phyloP scores from a whole-genome alignment of 2,888 invertebrate genomes.

The Oscheius myriophilus region DNA sequence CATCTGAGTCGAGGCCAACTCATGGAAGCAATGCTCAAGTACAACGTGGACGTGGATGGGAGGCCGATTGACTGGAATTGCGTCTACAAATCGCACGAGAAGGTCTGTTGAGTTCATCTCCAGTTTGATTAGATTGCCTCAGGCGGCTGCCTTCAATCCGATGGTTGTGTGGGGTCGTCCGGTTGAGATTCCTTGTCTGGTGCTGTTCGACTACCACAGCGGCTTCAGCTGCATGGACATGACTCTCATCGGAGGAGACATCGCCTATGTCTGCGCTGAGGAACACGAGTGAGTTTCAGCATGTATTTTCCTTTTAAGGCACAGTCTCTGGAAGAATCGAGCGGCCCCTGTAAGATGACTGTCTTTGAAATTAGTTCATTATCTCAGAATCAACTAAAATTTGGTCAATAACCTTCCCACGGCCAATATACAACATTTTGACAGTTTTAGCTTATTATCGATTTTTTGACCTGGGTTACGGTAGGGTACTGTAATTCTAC shows the following conservation, averaged over 20 bases:
- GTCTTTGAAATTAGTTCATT: too few relatives aligned
- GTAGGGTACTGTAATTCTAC: too few relatives aligned
- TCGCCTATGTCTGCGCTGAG: constrained; percentile 40
- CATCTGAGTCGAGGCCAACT: not conserved
- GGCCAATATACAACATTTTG: too few relatives aligned
- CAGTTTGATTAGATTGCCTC: not conserved
- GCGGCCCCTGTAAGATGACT: too few relatives aligned
- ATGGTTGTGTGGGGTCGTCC: constrained; percentile 27
- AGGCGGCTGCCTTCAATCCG: constrained; percentile 34
- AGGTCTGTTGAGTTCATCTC: not conserved
- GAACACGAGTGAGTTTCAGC: constrained; percentile 51
- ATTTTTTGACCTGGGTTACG: too few relatives aligned
- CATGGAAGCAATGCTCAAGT: not conserved
- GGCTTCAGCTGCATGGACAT: constrained; percentile 44
- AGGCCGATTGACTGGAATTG: not conserved
- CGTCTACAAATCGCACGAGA: not conserved
- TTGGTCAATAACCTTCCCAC: too few relatives aligned
- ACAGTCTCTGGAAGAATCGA: too few relatives aligned
- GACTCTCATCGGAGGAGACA: constrained; percentile 45
- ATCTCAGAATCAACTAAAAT: too few relatives aligned
- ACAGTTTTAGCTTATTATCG: too few relatives aligned
- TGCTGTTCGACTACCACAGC: constrained; percentile 52
- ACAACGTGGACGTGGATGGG: not conserved
- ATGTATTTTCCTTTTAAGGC: too few relatives aligned
- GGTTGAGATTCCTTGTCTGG: constrained; percentile 40